Evolutionary conservation across 2,888 invertebrate genomes (phyloP).

Genomic region (Lissonota sp.): DNA sequence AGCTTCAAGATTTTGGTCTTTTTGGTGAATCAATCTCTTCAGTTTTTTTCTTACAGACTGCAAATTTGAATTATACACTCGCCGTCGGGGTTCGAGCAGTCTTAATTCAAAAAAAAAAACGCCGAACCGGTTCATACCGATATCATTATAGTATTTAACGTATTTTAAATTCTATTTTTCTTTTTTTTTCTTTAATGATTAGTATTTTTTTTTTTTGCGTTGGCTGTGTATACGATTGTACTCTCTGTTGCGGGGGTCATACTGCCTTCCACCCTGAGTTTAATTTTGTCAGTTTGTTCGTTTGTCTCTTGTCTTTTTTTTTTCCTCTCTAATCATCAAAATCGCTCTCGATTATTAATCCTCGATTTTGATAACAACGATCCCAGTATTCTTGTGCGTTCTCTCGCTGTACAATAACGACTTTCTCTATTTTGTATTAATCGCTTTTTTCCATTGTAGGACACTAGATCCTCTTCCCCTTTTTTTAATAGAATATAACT

Average conservation of each 20-base stretch:
- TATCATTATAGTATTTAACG: slow-evolving; percentile 59
- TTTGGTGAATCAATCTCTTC: slow-evolving; percentile 42
- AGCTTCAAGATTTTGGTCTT: slow-evolving; percentile 55
- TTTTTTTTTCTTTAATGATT: slow-evolving; percentile 46
- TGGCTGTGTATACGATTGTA: slow-evolving; percentile 84
- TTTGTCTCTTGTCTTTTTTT: slow-evolving; percentile 65
- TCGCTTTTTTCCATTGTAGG: slow-evolving; percentile 9
- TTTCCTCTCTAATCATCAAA: slow-evolving; percentile 47
- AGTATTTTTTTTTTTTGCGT: slow-evolving; percentile 70
- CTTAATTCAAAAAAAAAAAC: slow-evolving; percentile 51
- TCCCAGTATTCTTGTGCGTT: slow-evolving; percentile 55
- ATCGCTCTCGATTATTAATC: slow-evolving; percentile 42
- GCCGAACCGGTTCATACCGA: slow-evolving; percentile 60
- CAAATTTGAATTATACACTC: slow-evolving; percentile 18
- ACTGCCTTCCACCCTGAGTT: slow-evolving; percentile 82
- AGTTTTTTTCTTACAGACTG: slow-evolving; percentile 23
- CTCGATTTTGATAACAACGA: slow-evolving; percentile 31
- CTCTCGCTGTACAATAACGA: slow-evolving; percentile 27
- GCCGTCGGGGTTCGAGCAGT: slow-evolving; percentile 5
- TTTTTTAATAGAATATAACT: slow-evolving; percentile 58
- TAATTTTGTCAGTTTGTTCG: slow-evolving; percentile 52
- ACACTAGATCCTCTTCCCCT: slow-evolving; percentile 42
- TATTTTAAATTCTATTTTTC: slow-evolving; percentile 53
- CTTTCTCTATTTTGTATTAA: slow-evolving; percentile 11
- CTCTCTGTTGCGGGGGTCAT: slow-evolving; percentile 82